Base-by-base conservation (phyloP, 2,888 invertebrate species). In the Steinernema scapterisci region DNA sequence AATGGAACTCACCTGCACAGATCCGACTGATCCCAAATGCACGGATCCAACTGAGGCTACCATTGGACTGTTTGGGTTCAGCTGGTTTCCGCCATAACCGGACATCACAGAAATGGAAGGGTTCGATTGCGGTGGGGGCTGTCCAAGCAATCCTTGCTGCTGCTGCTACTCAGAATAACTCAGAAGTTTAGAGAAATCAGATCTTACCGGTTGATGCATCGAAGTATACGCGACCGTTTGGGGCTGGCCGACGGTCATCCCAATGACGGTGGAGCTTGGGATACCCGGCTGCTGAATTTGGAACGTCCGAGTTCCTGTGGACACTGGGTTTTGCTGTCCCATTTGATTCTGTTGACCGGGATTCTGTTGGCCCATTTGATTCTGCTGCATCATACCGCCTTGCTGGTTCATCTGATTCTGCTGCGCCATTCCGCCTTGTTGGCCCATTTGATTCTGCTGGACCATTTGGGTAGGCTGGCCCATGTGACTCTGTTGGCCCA, bases 51-150 rank as follows among this genome's bases (percentile, higher is more conserved):
- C 54, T 3, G 54, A 54, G 13, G 21, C 54, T 13, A 52, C 23
- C 52, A 52, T 52, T 9, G 63, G 63, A 31, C 38, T 63, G 23
- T 52, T 52, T 2, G 52, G 11, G 21, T 11, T 31, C 16, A 63
- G 6, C 6, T 63, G 63, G 16, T 31, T 21, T 9, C 16, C 31
- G 13, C 6, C 63, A 31, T 31, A 63, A n/a, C 63, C 25, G 31
- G 63, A 31, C 63, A 63, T 63, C 38, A 38, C 63, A 9, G 63
- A 63, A n/a, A 63, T 38, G 2, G 63, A 27, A 6, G 63, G 63
- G 25, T 27, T 63, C 16, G 27, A 16, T n/a, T 63, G 63, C 16
- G 63, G 63, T 31, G 63, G 63, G 6, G 63, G 63, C 19, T 63
- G 63, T 11, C 63, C 63, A 27, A 63, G 63, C 11, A 63, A 27